Evolutionary conservation across 2,888 invertebrate species (phyloP).

Genomic region (Ochropacha duplaris): DNA sequence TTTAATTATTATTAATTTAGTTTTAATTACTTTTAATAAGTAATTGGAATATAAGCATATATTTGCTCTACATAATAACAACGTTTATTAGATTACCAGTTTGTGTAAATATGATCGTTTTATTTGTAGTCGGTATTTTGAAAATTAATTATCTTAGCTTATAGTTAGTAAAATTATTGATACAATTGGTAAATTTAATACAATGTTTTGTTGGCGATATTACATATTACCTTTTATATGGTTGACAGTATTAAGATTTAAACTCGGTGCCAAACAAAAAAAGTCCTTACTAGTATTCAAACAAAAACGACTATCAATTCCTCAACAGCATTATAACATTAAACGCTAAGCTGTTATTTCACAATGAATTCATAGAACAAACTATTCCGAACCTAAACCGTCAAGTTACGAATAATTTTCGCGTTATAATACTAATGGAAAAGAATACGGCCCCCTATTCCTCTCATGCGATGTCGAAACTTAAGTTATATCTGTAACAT

Average conservation of each 20-base stretch:
- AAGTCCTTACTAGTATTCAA: neutral
- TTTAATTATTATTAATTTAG: slow-evolving; percentile 20
- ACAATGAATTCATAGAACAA: neutral
- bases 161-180: too few species aligned
- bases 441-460: neutral
- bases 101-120: too few species aligned
- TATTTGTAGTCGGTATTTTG: too few species aligned
- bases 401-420: neutral
- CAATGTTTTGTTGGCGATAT: neutral
- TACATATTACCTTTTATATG: neutral
- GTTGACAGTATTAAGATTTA: neutral
- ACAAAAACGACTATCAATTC: neutral
- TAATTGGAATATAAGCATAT: neutral
- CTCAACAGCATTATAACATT: neutral
- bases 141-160: too few species aligned
- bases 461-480: neutral
- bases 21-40: neutral
- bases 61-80: too few species aligned
- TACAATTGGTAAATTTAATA: too few species aligned
- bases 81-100: too few species aligned
- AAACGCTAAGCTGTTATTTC: neutral
- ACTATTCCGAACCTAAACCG: neutral
- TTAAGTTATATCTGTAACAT: too few species aligned
- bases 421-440: neutral
- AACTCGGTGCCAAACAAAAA: neutral